Evolutionary conservation across 1,140 invertebrate species (phyloP).

Genomic region (Pteromalus puparum): DNA sequence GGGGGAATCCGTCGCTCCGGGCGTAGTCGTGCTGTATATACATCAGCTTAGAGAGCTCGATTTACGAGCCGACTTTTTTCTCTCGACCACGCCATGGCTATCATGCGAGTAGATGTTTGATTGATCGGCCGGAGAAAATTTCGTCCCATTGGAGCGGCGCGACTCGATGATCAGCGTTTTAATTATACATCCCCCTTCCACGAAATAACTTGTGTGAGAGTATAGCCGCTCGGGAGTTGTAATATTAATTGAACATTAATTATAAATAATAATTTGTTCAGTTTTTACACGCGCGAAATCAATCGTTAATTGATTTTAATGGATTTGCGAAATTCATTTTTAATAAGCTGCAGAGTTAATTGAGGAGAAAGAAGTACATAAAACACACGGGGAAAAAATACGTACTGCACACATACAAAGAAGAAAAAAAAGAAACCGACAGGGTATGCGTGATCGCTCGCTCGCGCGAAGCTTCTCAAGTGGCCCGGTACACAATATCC

Average conservation of each 20-base stretch:
- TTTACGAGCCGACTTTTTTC: constrained; percentile 33
- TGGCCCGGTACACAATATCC: not conserved
- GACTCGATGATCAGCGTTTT: constrained; percentile 16
- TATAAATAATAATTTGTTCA: constrained; percentile 32
- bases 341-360: not conserved
- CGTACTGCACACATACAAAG: not conserved
- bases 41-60: constrained; percentile 21
- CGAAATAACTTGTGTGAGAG: constrained; percentile 40
- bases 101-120: constrained; percentile 33
- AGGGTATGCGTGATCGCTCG: no score
- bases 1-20: constrained; percentile 24
- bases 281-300: no score
- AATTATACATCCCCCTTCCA: constrained; percentile 37
- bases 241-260: constrained; percentile 47
- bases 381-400: no score
- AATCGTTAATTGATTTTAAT: constrained; percentile 2
- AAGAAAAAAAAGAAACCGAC: not conserved
- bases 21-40: constrained; percentile 25
- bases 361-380: not conserved
- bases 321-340: not conserved
- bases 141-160: constrained; percentile 34
- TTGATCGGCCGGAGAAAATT: constrained; percentile 46
- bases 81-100: not conserved
- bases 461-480: not conserved
- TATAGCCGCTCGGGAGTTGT: not conserved